These are phyloP conservation scores for Centropus unirufus DNA, from an alignment of 2,113 vertebrate genomes.

Conservation along the genomic window DNA sequence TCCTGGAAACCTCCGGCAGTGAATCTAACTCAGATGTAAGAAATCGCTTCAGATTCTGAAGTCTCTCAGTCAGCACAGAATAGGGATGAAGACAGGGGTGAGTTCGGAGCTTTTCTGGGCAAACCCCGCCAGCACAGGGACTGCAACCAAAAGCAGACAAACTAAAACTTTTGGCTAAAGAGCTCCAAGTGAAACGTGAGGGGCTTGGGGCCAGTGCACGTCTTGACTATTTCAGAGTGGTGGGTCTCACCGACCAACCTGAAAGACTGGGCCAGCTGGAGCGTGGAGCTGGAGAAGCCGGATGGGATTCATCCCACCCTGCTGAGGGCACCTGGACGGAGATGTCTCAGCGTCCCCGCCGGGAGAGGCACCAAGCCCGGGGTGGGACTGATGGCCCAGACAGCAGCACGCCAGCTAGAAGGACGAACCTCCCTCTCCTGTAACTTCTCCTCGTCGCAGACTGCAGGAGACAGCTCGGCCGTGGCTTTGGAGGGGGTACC, in stretches of 20 bases:
- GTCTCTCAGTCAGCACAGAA: not conserved
- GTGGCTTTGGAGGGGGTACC: not conserved
- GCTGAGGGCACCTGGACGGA: not conserved
- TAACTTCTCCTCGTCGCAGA: not conserved
- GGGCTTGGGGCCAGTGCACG: not conserved
- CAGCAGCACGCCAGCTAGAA: not conserved
- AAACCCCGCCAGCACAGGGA: accelerated
- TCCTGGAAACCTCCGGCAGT: not conserved
- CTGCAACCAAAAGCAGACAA: not conserved
- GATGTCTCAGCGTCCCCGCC: accelerated
- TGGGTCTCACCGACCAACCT: not conserved
- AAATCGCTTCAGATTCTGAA: accelerated
- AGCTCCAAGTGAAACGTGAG: accelerated
- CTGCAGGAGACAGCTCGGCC: accelerated
- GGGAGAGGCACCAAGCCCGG: not conserved
- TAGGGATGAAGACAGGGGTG: accelerated
- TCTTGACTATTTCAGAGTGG: not conserved
- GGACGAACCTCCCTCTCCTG: not conserved
- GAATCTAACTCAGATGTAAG: not conserved
- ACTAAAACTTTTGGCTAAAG: accelerated
- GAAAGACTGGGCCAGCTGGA: not conserved
- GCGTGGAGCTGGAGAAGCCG: accelerated
- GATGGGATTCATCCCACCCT: not conserved
- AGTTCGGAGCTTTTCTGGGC: not conserved
- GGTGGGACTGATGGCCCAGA: not conserved